Base-by-base conservation (phyloP, 2,888 invertebrate species). In the Pediacus dermestoides region DNA sequence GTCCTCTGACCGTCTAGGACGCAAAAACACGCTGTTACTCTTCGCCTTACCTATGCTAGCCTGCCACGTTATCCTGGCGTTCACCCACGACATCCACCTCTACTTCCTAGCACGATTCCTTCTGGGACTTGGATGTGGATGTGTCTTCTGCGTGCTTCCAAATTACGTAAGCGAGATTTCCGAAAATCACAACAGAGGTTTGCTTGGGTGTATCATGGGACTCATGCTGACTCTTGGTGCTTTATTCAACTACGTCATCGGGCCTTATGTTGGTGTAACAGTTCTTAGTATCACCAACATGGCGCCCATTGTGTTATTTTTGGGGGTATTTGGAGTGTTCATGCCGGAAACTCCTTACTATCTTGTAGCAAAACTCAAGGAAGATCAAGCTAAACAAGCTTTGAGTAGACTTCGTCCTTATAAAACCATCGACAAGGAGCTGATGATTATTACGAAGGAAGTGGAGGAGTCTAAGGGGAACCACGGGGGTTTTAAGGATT, bases 91-190 rank as follows among this genome's bases (percentile, higher is more conserved):
- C 11, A 34, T 56, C 1, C 12, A 37, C n/a, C 34, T 44, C 2
- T 56, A 41, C 36, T 80, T 74, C 67, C 73, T 64, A 6, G 81
- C 77, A 33, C 72, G 74, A 37, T 73, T 74, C 52, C 69, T 73
- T 42, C 77, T 76, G 66, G 86, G 86, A 30, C 55, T 82, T 1
- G 78, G 77, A 1, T 74, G 79, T 0, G 83, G 85, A 0, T 76
- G 81, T 58, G 70, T 80, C 10, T 85, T 81, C 68, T 79, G 82
- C 0, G 77, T 82, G 1, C 77, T 81, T 1, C 88, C 91, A 0
- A 85, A 89, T 76, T 92, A 90, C 67, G 78, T 89, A 40, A 86
- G 87, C 22, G 92, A 92, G 68, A 85, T 89, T 15, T 78, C 89
- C 2, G 82, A 87, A 73, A 80, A 82, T 37, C 80, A 82, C 12